A percentile compares a stretch with the other conserved stretches of the same genome.
Conservation (phyloP, 2,888 invertebrate species). For the Cerceris ruficornis region DNA sequence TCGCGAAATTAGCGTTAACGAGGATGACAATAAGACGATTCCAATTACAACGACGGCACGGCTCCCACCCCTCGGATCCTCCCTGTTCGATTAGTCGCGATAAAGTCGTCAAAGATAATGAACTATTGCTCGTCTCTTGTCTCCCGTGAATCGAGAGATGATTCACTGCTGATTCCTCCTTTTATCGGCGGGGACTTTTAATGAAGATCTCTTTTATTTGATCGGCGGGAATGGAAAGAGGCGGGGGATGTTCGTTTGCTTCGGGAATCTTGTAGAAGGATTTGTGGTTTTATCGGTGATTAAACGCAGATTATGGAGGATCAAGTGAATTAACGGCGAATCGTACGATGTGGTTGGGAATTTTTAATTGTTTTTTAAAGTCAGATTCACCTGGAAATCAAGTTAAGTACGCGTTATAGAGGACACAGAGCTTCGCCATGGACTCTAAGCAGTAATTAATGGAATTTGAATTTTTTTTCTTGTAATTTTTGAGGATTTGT, state of each 20-base stretch:
- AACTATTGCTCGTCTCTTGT: not conserved
- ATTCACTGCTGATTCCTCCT: conserved; percentile 2
- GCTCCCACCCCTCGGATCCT: conserved; percentile 10
- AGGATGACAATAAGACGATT: conserved; percentile 47
- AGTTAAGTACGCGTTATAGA: too few species aligned
- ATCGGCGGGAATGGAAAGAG: not conserved
- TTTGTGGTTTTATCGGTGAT: too few species aligned
- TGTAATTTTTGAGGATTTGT: too few species aligned
- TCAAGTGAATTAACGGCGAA: too few species aligned
- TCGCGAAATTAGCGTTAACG: conserved; percentile 47
- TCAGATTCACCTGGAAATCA: too few species aligned
- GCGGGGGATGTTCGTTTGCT: not conserved
- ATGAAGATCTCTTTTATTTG: conserved; percentile 12
- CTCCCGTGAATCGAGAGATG: conserved; percentile 2
- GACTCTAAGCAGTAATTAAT: too few species aligned
- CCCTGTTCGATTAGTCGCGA: conserved; percentile 6
- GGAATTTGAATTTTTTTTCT: too few species aligned
- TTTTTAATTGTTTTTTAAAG: too few species aligned
- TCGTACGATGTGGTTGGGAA: too few species aligned
- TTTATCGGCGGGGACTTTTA: not conserved
- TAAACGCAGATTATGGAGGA: too few species aligned
- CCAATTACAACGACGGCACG: conserved; percentile 37
- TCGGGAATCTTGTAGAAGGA: too few species aligned
- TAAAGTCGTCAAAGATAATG: conserved; percentile 13
- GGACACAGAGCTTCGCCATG: too few species aligned